Evolutionary conservation across 2,797 vertebrate species (phyloP), one percentile per base, ranked within the genome.

Genomic region (Danio albolineatus): DNA sequence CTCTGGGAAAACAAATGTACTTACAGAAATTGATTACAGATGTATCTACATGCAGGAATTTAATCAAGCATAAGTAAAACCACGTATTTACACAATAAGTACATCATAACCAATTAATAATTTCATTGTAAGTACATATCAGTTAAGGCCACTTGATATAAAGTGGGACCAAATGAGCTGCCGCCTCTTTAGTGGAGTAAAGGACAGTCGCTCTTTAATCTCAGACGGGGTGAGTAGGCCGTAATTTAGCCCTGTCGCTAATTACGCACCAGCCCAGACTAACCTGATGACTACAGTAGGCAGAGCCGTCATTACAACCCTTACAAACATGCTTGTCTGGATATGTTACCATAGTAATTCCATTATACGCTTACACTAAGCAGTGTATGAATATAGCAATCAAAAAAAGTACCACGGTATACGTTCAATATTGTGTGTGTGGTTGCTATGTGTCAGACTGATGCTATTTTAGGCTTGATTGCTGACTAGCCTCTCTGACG

Each of bases 181-280:
- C n/a, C 6, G 36, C 53, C 66, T 4, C 48, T 28, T 17, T 14
- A 41, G 65, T 6, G 19, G 6, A 36, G 21, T 7, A 12, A 19
- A 64, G 16, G 2, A 13, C 57, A 48, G 73, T 39, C 70, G 17
- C 59, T 87, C 91, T 95, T 95, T 95, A 92, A 95, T 95, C 91
- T 94, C 82, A 53, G 81, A 84, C 59, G 64, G 90, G 91, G 89
- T 73, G 91, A 89, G 89, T 89, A 95, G 93, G 94, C 91, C 88
- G 92, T 94, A 94, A 95, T 96, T 95, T 95, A 91, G 92, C 93
- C 91, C 90, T 90, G 90, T 89, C 92, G 90, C 90, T 90, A 92
- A 93, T 75, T 62, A 62, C 59, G 92, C 83, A 80, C 64, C 48
- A 85, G 80, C 69, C 79, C 66, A 46, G 53, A 53, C 73, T 6